Base-by-base conservation (phyloP, 2,888 invertebrate species). In the Tetragonisca angustula region DNA sequence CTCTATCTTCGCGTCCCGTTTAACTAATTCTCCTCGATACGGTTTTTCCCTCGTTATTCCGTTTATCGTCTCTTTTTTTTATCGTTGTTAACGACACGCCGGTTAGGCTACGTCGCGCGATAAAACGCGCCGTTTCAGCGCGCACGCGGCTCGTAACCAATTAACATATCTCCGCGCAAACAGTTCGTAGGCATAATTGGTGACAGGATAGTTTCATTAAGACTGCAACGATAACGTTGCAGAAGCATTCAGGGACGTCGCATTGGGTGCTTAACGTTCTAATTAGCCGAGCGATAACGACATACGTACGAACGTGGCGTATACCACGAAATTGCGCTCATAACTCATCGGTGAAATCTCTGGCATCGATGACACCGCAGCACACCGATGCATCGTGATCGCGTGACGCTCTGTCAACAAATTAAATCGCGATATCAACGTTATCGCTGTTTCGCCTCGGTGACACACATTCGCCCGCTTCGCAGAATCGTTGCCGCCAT, bases 201-300 rank as follows among this genome's bases (percentile, higher is more conserved):
- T 71, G 82, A 76, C 75, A 54, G 71, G 67, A 80, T 75, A 61
- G 80, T 84, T 81, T 81, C 77, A 76, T 84, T 75, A 84, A 75
- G 75, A 75, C 70, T 56, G 43, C 49, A 59, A 76, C 71, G 82
- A 82, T 78, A 79, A 64, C 59, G 54, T 68, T 27, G 43, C 43
- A 52, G 64, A 43, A 64, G 80, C 75, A 61, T 69, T 75, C 56
- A 52, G 61, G 32, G 61, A 15, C 27, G 54, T n/a, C 15, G 43
- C 5, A 54, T 43, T 4, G 9, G 27, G 19, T n/a, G 65, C 43
- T 69, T 59, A 74, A 67, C 81, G 79, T 73, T 36, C 84, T 81
- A 84, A 84, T 85, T 84, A 85, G 76, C 65, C 3, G 56, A 50
- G 50, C 59, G 70, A 76, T 73, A 76, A 72, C 77, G 54, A 61